Conservation (phyloP, 2,888 invertebrate species). For the Pristionchus japonicus region DNA sequence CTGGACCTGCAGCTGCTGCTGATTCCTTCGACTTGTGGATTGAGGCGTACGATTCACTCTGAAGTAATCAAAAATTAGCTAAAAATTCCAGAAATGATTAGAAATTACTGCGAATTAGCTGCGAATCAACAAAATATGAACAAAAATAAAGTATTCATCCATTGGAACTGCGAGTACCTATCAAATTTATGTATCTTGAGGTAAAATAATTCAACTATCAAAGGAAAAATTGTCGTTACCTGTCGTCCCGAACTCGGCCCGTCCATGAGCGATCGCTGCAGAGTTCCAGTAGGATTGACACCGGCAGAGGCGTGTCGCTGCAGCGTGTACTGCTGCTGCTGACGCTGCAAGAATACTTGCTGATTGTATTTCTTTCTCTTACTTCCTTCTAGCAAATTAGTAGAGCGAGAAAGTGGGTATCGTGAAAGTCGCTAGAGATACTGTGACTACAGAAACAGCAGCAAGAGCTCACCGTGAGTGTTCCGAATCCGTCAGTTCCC, state of each 20-base stretch:
- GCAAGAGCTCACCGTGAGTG: conserved; percentile 35
- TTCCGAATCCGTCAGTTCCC: conserved; percentile 21
- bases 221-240: neutral
- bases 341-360: neutral
- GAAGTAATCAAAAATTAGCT: neutral
- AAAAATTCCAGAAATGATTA: neutral
- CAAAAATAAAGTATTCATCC: no score
- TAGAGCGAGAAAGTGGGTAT: no score
- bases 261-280: conserved; percentile 38
- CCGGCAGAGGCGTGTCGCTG: conserved; percentile 46
- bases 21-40: conserved; percentile 48
- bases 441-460: no score
- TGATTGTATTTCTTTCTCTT: neutral
- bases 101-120: no score
- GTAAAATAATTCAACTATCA: no score
- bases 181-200: no score
- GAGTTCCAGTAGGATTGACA: neutral
- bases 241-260: neutral
- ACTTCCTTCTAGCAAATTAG: neutral
- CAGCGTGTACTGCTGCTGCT: conserved; percentile 21
- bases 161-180: no score
- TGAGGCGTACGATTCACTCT: conserved; percentile 46
- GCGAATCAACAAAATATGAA: no score
- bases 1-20: neutral
- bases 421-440: no score